Conservation (phyloP, 2,888 invertebrate species). For the Habrosyne pyritoides region DNA sequence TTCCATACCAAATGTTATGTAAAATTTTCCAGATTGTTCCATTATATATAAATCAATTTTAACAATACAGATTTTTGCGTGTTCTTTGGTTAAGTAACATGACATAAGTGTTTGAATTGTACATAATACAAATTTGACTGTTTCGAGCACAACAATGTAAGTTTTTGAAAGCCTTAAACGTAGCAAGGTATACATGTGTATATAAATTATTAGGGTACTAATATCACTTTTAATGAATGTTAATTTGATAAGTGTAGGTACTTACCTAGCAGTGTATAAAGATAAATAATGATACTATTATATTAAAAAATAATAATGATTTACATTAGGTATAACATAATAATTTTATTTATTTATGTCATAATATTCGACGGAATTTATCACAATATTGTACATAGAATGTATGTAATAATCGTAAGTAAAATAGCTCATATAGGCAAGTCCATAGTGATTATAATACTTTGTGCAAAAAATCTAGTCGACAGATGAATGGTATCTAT, state of each 20-base stretch:
- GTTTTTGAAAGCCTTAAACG: slow-evolving; percentile 43
- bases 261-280: slow-evolving; percentile 27
- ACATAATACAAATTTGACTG: slow-evolving; percentile 8
- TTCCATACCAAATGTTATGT: not conserved
- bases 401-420: slow-evolving; percentile 19
- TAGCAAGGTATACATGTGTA: slow-evolving; percentile 45
- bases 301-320: slow-evolving; percentile 31
- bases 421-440: slow-evolving; percentile 58
- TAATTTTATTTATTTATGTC: slow-evolving; percentile 46
- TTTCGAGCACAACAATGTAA: slow-evolving; percentile 37
- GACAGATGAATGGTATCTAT: slow-evolving; percentile 76
- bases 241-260: slow-evolving; percentile 32
- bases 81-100: not conserved
- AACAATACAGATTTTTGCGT: not conserved
- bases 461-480: slow-evolving; percentile 83
- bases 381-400: slow-evolving; percentile 66
- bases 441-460: slow-evolving; percentile 74
- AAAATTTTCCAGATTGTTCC: not conserved
- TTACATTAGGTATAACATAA: slow-evolving; percentile 34
- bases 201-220: slow-evolving; percentile 38
- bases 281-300: not conserved
- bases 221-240: slow-evolving; percentile 14
- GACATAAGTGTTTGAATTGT: not conserved
- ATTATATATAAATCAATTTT: not conserved
- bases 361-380: slow-evolving; percentile 52